These are phyloP conservation scores for Xiphorhynchus elegans DNA, from an alignment of 2,113 vertebrate genomes.

Conservation along the genomic window DNA sequence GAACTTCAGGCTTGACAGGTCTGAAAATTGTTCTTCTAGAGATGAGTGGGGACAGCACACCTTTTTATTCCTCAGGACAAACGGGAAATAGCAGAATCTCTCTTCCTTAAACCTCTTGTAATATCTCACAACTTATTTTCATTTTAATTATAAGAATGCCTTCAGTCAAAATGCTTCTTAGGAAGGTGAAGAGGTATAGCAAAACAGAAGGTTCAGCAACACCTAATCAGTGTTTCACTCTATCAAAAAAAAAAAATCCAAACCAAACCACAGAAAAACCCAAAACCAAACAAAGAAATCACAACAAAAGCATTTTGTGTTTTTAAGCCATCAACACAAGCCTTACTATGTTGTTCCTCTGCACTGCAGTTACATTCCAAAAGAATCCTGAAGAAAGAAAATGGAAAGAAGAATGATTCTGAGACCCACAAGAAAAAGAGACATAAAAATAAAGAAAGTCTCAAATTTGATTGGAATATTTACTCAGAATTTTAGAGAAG, in stretches of 20 bases:
- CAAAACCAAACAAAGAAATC: not conserved
- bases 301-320: rapidly evolving
- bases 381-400: not conserved
- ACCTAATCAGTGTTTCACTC: rapidly evolving
- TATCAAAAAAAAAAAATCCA: not conserved
- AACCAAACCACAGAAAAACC: not conserved
- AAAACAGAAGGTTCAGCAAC: not conserved
- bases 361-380: not conserved
- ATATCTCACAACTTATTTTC: not conserved
- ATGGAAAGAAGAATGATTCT: not conserved
- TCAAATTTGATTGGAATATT: not conserved
- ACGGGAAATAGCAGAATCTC: not conserved
- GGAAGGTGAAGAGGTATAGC: not conserved
- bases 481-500: not conserved
- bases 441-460: not conserved
- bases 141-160: not conserved
- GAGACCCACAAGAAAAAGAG: not conserved
- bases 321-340: not conserved
- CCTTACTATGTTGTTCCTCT: not conserved
- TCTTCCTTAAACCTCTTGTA: not conserved
- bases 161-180: not conserved
- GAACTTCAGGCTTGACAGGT: not conserved
- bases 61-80: not conserved
- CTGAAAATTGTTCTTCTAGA: not conserved
- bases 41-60: not conserved